phyloP scores from a whole-genome alignment of 1,140 invertebrate species.

The Hyphantria cunea region DNA sequence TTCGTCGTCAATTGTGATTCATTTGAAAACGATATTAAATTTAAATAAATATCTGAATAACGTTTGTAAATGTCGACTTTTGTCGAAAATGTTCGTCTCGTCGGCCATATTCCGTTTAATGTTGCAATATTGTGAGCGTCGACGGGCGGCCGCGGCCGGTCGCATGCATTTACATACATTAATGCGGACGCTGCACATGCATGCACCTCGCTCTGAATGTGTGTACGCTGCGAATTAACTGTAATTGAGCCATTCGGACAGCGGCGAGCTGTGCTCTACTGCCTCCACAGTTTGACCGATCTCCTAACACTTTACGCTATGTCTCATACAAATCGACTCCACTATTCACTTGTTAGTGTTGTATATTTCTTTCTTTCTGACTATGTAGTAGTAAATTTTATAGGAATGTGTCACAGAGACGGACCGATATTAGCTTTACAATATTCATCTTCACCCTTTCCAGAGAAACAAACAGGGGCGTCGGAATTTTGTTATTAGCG shows the following conservation, averaged over 20 bases:
- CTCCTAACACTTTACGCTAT: slow-evolving; percentile 35
- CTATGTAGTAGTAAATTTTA: no score
- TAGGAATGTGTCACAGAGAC: slow-evolving; percentile 28
- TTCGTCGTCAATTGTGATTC: not conserved
- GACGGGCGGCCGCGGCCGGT: slow-evolving; percentile 70
- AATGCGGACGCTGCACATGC: slow-evolving; percentile 73
- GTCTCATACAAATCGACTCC: no score
- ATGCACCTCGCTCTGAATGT: slow-evolving; percentile 69
- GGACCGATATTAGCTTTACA: slow-evolving; percentile 54
- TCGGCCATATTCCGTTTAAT: slow-evolving; percentile 77
- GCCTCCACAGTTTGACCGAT: slow-evolving; percentile 51
- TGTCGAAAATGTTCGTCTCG: slow-evolving; percentile 74
- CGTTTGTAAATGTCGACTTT: slow-evolving; percentile 74
- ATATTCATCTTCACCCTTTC: slow-evolving; percentile 78
- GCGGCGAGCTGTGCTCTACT: slow-evolving; percentile 56
- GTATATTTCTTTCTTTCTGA: no score
- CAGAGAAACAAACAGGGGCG: slow-evolving; percentile 72
- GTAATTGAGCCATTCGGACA: slow-evolving; percentile 80
- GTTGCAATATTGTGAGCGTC: slow-evolving; percentile 76
- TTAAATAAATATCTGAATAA: slow-evolving; percentile 64
- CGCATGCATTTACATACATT: slow-evolving; percentile 81
- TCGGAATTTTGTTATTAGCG: slow-evolving; percentile 81
- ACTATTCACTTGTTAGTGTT: no score
- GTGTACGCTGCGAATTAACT: slow-evolving; percentile 78
- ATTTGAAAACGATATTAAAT: slow-evolving; percentile 56